A percentile compares a stretch with the other conserved stretches of the same genome.
Evolutionary conservation across 2,888 invertebrate genomes (phyloP).

Genomic region (Chaetogeoica ovagalla): DNA sequence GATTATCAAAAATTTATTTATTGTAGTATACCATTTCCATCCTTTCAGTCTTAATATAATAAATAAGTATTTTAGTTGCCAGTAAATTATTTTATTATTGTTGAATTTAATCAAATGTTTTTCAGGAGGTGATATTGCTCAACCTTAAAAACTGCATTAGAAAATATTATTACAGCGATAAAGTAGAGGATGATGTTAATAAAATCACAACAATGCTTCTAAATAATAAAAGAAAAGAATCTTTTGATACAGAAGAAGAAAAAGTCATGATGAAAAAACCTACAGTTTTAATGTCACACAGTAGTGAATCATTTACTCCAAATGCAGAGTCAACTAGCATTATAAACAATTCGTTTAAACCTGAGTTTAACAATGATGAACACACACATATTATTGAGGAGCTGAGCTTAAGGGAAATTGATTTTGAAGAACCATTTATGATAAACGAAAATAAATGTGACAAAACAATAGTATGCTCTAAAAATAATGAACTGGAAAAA

Average conservation of each 20-base stretch:
- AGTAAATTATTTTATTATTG: not conserved
- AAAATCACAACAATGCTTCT: not conserved
- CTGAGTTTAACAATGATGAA: not conserved
- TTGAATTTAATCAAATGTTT: constrained; percentile 7
- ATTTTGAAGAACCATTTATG: constrained; percentile 46
- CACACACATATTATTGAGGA: constrained; percentile 33
- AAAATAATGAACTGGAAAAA: constrained; percentile 23
- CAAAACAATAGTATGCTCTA: not conserved
- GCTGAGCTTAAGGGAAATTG: constrained; percentile 41
- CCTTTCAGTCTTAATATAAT: too few species aligned
- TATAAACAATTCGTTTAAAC: not conserved
- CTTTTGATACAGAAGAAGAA: constrained; percentile 24
- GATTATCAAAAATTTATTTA: too few species aligned
- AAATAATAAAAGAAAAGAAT: constrained; percentile 43
- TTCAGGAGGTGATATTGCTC: constrained; percentile 54
- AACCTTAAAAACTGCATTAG: constrained; percentile 49
- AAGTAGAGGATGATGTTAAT: not conserved
- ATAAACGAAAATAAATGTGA: constrained; percentile 2
- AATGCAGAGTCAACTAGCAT: constrained; percentile 43
- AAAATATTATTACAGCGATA: constrained; percentile 41
- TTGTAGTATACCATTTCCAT: too few species aligned
- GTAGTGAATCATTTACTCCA: constrained; percentile 12
- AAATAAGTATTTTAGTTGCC: too few species aligned
- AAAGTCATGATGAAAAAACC: constrained; percentile 11
- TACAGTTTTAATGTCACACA: not conserved